Percentiles rank a stretch among this genome's conserved stretches.
Evolutionary conservation across 1,140 invertebrate genomes (phyloP).

Genomic region (Diploscapter pachys): DNA sequence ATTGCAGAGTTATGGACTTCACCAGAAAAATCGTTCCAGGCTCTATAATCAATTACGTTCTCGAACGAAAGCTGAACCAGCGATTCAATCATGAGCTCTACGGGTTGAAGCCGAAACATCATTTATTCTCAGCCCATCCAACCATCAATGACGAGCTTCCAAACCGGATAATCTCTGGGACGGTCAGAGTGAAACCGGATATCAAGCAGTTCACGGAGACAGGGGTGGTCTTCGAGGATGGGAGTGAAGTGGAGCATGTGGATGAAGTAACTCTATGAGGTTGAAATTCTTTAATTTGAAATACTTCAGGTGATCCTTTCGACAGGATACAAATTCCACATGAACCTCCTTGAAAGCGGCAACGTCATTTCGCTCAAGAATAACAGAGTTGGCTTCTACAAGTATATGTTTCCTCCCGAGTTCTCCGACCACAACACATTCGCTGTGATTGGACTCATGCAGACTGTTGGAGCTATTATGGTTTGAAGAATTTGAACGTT

Average conservation of each 20-base stretch:
- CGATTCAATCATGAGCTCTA: slow-evolving; percentile 63
- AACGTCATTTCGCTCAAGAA: slow-evolving; percentile 39
- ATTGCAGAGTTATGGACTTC: neutral
- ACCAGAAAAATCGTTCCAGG: slow-evolving; percentile 4
- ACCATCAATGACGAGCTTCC: neutral
- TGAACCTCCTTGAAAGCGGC: slow-evolving; percentile 40
- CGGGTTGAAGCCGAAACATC: slow-evolving; percentile 61
- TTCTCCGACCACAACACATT: slow-evolving; percentile 44
- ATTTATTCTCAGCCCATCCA: slow-evolving; percentile 33
- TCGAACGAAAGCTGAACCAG: slow-evolving; percentile 44
- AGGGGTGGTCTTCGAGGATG: neutral
- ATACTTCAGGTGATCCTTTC: slow-evolving; percentile 32
- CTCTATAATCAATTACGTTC: slow-evolving; percentile 9
- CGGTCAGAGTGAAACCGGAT: neutral
- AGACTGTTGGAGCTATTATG: slow-evolving; percentile 41
- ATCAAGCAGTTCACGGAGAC: neutral
- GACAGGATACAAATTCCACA: slow-evolving; percentile 59
- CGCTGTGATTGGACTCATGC: slow-evolving; percentile 61
- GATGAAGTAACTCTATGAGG: too few relatives aligned
- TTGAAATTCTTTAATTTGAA: too few relatives aligned
- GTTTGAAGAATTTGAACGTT: too few relatives aligned
- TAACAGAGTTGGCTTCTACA: slow-evolving; percentile 61
- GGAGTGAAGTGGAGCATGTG: too few relatives aligned
- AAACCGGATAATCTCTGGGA: too few relatives aligned
- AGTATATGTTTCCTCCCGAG: slow-evolving; percentile 61